Conservation (phyloP, 2,888 invertebrate genomes). For the Caenorhabditis becei region DNA sequence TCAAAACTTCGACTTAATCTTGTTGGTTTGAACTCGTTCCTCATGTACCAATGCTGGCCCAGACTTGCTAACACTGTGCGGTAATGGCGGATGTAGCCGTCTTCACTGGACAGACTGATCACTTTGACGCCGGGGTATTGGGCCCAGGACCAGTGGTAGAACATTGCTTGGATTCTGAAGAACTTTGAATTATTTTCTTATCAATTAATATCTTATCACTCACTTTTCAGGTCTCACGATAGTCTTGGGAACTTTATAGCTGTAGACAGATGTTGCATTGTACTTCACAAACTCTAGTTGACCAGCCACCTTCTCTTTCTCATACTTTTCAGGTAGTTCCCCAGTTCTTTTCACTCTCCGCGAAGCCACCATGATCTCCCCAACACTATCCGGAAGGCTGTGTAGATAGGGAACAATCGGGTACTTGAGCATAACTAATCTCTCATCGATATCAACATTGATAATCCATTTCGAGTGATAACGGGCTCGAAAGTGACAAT, state of each 20-base stretch:
- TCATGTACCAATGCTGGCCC: conserved; percentile 20
- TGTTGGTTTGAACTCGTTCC: conserved; percentile 21
- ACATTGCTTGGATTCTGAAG: no score
- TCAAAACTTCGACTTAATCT: conserved; percentile 19
- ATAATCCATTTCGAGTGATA: conserved; percentile 45
- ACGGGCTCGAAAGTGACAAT: conserved; percentile 32
- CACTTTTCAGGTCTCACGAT: no score
- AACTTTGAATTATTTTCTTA: conserved; percentile 41
- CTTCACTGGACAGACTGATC: conserved; percentile 31
- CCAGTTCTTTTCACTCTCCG: neutral
- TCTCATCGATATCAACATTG: conserved; percentile 44
- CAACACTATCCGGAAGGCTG: neutral
- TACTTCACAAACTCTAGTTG: conserved; percentile 2
- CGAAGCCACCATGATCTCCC: neutral
- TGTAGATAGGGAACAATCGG: neutral
- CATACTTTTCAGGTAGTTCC: neutral
- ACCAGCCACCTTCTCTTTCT: neutral
- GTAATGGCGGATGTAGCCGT: conserved; percentile 34
- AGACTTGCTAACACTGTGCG: conserved; percentile 14
- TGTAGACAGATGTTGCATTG: neutral
- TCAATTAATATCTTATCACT: no score
- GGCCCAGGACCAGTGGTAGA: conserved; percentile 27
- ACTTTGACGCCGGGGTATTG: conserved; percentile 16
- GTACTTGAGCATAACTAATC: conserved; percentile 3
- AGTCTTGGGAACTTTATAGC: conserved; percentile 9